Evolutionary conservation across 2,113 vertebrate genomes (phyloP).

Genomic region (Pheucticus melanocephalus): DNA sequence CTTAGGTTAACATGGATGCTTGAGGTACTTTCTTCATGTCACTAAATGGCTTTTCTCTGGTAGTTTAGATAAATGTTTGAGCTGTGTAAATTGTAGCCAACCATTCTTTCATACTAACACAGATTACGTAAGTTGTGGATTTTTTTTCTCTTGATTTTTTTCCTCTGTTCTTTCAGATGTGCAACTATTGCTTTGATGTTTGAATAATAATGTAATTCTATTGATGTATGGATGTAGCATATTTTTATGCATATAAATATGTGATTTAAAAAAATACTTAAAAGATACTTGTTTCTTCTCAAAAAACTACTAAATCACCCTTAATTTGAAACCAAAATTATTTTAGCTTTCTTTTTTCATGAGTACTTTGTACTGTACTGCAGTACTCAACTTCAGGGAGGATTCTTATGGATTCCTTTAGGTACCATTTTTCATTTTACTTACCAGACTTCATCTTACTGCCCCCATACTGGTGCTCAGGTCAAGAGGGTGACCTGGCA

Average conservation of each 20-base stretch:
- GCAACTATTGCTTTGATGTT: neutral
- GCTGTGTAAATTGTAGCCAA: neutral
- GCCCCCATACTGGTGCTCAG: accelerated
- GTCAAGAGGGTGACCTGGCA: neutral
- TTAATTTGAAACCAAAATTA: neutral
- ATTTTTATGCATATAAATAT: neutral
- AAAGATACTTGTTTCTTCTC: neutral
- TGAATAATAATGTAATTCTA: neutral
- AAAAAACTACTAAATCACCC: neutral
- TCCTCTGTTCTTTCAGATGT: neutral
- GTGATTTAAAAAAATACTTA: neutral
- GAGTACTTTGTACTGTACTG: neutral
- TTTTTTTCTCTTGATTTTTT: neutral
- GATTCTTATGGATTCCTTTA: neutral
- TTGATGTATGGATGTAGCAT: neutral
- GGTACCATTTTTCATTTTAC: neutral
- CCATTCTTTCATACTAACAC: neutral
- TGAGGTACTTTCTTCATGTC: neutral
- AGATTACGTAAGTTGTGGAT: neutral
- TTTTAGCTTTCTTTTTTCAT: neutral
- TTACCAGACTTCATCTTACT: neutral
- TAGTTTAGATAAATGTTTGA: neutral
- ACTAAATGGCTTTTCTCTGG: neutral
- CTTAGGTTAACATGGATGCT: neutral
- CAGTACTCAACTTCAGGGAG: neutral